phyloP scores from a whole-genome alignment of 2,797 vertebrate genomes.

The Peromyscus eremicus region DNA sequence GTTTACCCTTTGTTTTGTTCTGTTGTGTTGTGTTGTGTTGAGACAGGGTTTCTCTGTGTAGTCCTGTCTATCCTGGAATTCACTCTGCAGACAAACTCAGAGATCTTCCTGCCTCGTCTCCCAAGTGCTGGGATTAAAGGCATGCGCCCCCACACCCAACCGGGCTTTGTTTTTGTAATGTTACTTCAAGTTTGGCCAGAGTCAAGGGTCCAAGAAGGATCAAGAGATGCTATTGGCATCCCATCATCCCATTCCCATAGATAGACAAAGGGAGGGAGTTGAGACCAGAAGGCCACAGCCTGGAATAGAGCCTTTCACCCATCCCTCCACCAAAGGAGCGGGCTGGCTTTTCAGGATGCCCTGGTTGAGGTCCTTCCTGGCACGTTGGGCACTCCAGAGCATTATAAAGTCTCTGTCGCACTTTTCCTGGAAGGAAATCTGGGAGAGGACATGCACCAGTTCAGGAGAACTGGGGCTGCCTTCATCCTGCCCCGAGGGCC shows the following conservation, averaged over 20 bases:
- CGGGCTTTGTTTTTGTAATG: not conserved
- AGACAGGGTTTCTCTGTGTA: not conserved
- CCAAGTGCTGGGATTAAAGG: not conserved
- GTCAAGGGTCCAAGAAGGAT: not conserved
- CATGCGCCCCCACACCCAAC: not conserved
- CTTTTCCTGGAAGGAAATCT: not conserved
- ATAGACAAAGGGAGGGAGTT: not conserved
- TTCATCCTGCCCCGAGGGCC: not conserved
- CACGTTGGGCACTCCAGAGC: too few relatives aligned
- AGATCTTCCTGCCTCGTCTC: too few relatives aligned
- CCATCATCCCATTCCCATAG: not conserved
- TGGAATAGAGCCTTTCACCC: not conserved
- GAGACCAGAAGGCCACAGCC: not conserved
- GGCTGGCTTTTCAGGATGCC: not conserved
- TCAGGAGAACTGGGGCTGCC: not conserved
- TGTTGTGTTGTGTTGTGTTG: not conserved
- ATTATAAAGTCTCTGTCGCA: not conserved
- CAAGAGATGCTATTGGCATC: not conserved
- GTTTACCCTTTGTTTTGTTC: not conserved
- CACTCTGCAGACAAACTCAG: too few relatives aligned
- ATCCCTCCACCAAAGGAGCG: too few relatives aligned
- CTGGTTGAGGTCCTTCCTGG: not conserved
- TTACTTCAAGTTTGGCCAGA: not conserved
- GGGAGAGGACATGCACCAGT: not conserved
- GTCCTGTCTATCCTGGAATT: too few relatives aligned